Conservation (phyloP, 2,113 vertebrate genomes). For the Eptatretus burgeri region DNA sequence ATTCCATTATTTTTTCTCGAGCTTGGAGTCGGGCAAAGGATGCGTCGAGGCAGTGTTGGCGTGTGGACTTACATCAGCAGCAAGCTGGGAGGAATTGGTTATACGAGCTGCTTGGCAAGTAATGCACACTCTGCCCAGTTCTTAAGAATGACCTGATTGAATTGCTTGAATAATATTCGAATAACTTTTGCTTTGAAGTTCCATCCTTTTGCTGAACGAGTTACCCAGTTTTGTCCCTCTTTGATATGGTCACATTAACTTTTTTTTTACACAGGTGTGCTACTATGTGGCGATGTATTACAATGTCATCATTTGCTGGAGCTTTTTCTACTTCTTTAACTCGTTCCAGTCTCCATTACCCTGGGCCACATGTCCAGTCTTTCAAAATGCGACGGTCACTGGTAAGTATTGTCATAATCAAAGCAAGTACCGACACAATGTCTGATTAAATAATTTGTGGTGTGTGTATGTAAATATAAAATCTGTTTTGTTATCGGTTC, state of each 20-base stretch:
- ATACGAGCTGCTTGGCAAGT: slow-evolving; percentile 67
- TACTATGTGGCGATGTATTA: slow-evolving; percentile 87
- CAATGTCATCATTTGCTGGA: slow-evolving; percentile 94
- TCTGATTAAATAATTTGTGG: too few relatives aligned
- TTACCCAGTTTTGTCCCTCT: too few relatives aligned
- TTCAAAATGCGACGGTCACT: slow-evolving; percentile 27
- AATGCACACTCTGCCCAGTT: too few relatives aligned
- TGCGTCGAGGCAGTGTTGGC: slow-evolving; percentile 68
- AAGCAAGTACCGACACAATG: too few relatives aligned
- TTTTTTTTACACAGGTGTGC: slow-evolving; percentile 29
- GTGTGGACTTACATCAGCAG: slow-evolving; percentile 91
- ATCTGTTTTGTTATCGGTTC: too few relatives aligned
- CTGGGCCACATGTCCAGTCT: slow-evolving; percentile 63
- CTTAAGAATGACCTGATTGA: too few relatives aligned
- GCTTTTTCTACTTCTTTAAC: slow-evolving; percentile 93
- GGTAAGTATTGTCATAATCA: background rate
- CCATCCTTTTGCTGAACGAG: too few relatives aligned
- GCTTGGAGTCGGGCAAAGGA: slow-evolving; percentile 72
- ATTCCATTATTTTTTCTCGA: slow-evolving; percentile 91
- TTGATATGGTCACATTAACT: too few relatives aligned
- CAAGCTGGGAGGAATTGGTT: slow-evolving; percentile 61
- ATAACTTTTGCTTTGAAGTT: too few relatives aligned
- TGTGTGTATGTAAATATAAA: too few relatives aligned
- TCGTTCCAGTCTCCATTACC: slow-evolving; percentile 89
- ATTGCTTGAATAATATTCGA: too few relatives aligned